Base-by-base conservation (phyloP, 2,888 invertebrate species). In the Meta bourneti region DNA sequence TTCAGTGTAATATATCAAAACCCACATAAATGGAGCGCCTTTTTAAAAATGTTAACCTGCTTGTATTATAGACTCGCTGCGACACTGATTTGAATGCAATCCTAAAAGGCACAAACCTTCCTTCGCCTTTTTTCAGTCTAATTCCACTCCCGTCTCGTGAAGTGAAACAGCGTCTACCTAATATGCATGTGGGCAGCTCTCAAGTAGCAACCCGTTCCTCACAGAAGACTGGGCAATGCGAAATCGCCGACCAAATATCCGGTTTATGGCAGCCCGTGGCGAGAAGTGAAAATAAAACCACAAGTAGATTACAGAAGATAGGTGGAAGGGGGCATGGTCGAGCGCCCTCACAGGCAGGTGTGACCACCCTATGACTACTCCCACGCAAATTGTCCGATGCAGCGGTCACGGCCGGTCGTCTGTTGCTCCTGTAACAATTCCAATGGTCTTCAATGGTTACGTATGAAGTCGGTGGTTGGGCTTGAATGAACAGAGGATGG, bases 351-450 rank as follows among this genome's bases (percentile, higher is more conserved):
- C 49, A 49, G 49, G 19, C 71, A 83, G 83, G 74, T 83, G 83
- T 74, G 83, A 83, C 83, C 83, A 51, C 19, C 83, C 83, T 71
- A 19, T 82, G 70, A 51, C 70, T 16, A 49, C 82, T 70, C 82
- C 69, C 82, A 70, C 82, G 70, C 71, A 51, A 82, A 82, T 71
- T 82, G 70, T 70, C 70, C 49, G n/a, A 71, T 51, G n/a, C 49
- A n/a, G n/a, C 77, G 81, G 81, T 83, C 83, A 83, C 34, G 83
- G 83, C 74, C 83, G 74, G 72, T 72, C 83, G 79, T 79, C 20
- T 79, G 61, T 54, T 61, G 78, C 78, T 61, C 61, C 61, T 16
- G 61, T 16, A 16, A 16, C 13, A 61, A 34, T 34, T 4, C 34
- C 61, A 61, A 61, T 61, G 5, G 61, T 61, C 61, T 16, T 61